Evolutionary conservation across 2,888 invertebrate species (phyloP).

Genomic region (Sacculina carcini): DNA sequence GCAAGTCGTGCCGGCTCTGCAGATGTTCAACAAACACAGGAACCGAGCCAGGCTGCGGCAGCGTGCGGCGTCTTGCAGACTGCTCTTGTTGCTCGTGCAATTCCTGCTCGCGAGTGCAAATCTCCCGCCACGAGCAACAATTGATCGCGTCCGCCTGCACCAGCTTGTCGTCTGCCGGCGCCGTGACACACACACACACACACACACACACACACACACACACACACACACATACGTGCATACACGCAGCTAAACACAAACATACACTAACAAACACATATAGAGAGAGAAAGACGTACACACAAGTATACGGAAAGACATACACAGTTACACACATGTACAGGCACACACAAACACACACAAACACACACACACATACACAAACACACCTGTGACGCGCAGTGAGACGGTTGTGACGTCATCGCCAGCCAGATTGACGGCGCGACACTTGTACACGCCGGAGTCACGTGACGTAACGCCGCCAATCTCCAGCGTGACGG

Average conservation of each 20-base stretch:
- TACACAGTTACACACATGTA: no score
- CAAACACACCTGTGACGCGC: slow-evolving; percentile 53
- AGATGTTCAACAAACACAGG: slow-evolving; percentile 88
- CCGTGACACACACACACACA: no score
- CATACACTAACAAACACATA: no score
- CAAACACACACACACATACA: no score
- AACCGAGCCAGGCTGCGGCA: slow-evolving; percentile 39
- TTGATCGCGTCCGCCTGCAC: slow-evolving; percentile 60
- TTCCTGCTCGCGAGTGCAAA: slow-evolving; percentile 66
- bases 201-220: no score
- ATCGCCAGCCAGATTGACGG: slow-evolving; percentile 75
- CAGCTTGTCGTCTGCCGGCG: slow-evolving; percentile 20
- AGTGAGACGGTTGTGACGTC: slow-evolving; percentile 73
- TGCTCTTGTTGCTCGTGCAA: slow-evolving; percentile 69
- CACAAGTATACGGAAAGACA: no score
- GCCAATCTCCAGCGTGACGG: slow-evolving; percentile 69
- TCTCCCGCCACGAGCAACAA: slow-evolving; percentile 76
- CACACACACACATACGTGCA: no score
- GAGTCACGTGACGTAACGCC: slow-evolving; percentile 68
- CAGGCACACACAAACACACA: no score
- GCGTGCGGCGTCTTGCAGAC: slow-evolving; percentile 28
- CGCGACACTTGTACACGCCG: slow-evolving; percentile 79
- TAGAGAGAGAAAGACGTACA: no score
- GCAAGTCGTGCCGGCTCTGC: slow-evolving; percentile 44
- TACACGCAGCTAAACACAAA: no score